phyloP scores from a whole-genome alignment of 1,140 invertebrate species.

The Doryteuthis pealeii region DNA sequence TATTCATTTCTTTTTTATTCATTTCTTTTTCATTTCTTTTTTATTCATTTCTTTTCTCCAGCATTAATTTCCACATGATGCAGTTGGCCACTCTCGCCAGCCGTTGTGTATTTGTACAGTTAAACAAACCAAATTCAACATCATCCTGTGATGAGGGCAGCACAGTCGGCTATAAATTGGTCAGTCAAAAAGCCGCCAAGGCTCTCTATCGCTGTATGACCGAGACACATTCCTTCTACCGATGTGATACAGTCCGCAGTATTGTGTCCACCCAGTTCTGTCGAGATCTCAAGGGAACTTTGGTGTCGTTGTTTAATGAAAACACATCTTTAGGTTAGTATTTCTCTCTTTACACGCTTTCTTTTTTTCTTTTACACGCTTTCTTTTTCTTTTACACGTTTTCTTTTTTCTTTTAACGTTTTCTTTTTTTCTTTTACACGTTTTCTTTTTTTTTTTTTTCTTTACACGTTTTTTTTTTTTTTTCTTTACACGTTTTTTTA shows the following conservation, averaged over 20 bases:
- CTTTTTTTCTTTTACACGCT: too few relatives aligned
- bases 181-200: conserved; percentile 75
- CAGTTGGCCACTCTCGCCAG: conserved; percentile 76
- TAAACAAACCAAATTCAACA: conserved; percentile 61
- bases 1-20: too few relatives aligned
- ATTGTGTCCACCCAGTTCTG: conserved; percentile 86
- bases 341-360: too few relatives aligned
- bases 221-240: conserved; percentile 88
- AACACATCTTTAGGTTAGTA: conserved; percentile 72
- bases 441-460: too few relatives aligned
- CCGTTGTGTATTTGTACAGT: conserved; percentile 72
- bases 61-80: conserved; percentile 81
- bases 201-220: conserved; percentile 85
- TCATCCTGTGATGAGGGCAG: conserved; percentile 65
- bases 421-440: neutral
- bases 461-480: too few relatives aligned
- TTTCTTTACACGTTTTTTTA: too few relatives aligned
- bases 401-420: too few relatives aligned
- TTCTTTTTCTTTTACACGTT: neutral
- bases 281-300: conserved; percentile 86
- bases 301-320: conserved; percentile 83
- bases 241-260: conserved; percentile 83
- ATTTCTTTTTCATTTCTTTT: too few relatives aligned
- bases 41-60: conserved; percentile 57
- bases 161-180: conserved; percentile 76